These are phyloP conservation scores for Drosophila siamana DNA, from an alignment of 2,888 invertebrate species.

Conservation along the genomic window DNA sequence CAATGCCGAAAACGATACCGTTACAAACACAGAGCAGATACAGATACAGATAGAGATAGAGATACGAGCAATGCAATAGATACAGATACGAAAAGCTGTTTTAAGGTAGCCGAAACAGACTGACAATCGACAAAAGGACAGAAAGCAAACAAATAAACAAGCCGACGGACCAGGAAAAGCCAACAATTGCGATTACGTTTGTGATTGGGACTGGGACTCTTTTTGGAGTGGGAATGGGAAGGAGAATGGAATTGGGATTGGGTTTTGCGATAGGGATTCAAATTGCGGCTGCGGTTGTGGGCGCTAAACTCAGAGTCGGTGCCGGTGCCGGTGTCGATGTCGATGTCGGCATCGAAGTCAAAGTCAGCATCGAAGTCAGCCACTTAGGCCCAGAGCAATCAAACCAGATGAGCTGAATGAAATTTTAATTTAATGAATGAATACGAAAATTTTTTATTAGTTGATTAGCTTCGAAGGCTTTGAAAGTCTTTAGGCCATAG, in stretches of 20 bases:
- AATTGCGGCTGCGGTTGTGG: conserved; percentile 51
- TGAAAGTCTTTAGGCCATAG: conserved; percentile 1
- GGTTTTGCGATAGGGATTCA: conserved; percentile 51
- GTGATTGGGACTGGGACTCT: conserved; percentile 53
- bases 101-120: conserved; percentile 41
- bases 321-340: background rate
- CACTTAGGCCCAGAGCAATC: conserved; percentile 78
- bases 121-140: conserved; percentile 51
- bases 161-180: conserved; percentile 51
- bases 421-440: conserved; percentile 81
- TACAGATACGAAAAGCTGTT: conserved; percentile 27
- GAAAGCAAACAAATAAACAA: conserved; percentile 49
- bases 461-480: conserved; percentile 65
- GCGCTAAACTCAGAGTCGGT: conserved; percentile 1
- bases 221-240: conserved; percentile 36
- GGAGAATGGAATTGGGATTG: conserved; percentile 24
- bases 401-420: conserved; percentile 77
- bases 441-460: conserved; percentile 72
- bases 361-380: conserved; percentile 28
- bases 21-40: conserved; percentile 2
- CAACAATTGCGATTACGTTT: conserved; percentile 75
- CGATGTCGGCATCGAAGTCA: background rate
- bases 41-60: conserved; percentile 39
- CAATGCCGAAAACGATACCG: conserved; percentile 2
- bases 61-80: conserved; percentile 23